A percentile compares a stretch with the other conserved stretches of the same genome.
Conservation (phyloP, 2,888 invertebrate species). For the Biston stratarius region DNA sequence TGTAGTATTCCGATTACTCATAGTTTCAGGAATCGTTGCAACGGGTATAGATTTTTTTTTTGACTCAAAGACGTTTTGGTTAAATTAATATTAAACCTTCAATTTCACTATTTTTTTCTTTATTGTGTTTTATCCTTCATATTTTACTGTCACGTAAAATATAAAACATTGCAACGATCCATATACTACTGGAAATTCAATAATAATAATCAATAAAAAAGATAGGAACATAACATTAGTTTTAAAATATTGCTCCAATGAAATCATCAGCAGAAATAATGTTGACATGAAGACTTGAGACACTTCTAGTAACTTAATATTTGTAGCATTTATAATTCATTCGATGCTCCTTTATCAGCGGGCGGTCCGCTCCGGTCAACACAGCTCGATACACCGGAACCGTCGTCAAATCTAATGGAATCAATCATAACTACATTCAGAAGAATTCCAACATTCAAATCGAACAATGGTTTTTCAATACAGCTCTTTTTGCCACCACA, state of each 20-base stretch:
- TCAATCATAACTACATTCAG: constrained; percentile 79
- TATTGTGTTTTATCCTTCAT: too few species aligned
- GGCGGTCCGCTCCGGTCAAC: constrained; percentile 79
- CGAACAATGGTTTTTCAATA: constrained; percentile 45
- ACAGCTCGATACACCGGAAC: constrained; percentile 81
- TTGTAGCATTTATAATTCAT: constrained; percentile 54
- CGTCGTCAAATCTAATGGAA: constrained; percentile 77
- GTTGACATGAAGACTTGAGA: constrained; percentile 19
- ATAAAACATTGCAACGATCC: too few species aligned
- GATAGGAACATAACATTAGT: neutral
- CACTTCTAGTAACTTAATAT: constrained; percentile 58
- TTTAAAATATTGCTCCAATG: constrained; percentile 13
- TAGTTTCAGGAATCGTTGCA: too few species aligned
- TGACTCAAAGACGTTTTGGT: too few species aligned
- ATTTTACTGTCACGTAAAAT: too few species aligned
- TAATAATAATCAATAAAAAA: neutral
- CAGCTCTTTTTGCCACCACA: neutral
- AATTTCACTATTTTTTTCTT: too few species aligned
- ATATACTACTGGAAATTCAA: too few species aligned
- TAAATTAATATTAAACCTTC: too few species aligned
- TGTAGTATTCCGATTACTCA: too few species aligned
- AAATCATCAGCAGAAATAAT: constrained; percentile 20
- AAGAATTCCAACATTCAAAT: constrained; percentile 53
- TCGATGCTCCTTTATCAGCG: constrained; percentile 68
- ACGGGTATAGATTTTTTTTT: too few species aligned